phyloP scores from a whole-genome alignment of 2,888 invertebrate genomes.

The Drosophila kuntzei region DNA sequence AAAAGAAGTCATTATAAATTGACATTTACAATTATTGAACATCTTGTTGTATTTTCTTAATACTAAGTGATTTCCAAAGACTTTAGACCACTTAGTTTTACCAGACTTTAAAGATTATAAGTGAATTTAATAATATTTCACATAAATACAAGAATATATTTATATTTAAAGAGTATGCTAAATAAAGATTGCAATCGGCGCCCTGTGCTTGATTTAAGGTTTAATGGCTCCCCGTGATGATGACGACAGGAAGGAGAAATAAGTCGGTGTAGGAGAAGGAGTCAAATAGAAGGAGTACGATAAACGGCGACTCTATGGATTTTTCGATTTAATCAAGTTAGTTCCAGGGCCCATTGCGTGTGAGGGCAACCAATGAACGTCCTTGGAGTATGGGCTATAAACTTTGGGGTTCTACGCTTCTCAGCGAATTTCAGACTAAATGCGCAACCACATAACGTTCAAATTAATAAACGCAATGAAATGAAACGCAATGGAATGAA shows the following conservation, averaged over 20 bases:
- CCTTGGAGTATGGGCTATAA: conserved; percentile 29
- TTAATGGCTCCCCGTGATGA: conserved; percentile 57
- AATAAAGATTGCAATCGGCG: conserved; percentile 59
- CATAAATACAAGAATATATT: conserved; percentile 11
- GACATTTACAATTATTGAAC: too few relatives aligned
- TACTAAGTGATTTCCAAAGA: too few relatives aligned
- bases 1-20: too few relatives aligned
- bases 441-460: conserved; percentile 65
- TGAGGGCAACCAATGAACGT: conserved; percentile 23
- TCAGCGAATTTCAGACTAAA: conserved; percentile 19
- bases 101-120: too few relatives aligned
- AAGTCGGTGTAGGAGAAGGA: background rate
- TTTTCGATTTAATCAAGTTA: conserved; percentile 61
- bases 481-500: conserved; percentile 37
- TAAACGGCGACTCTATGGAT: conserved; percentile 46
- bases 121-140: too few relatives aligned
- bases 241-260: conserved; percentile 14
- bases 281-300: background rate
- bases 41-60: too few relatives aligned
- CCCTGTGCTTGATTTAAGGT: conserved; percentile 58
- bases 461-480: conserved; percentile 67
- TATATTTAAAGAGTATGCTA: conserved; percentile 27
- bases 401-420: background rate
- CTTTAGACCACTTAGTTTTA: too few relatives aligned
- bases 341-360: conserved; percentile 49